Conservation (phyloP, 1,140 invertebrate species). For the Vanessa tameamea region DNA sequence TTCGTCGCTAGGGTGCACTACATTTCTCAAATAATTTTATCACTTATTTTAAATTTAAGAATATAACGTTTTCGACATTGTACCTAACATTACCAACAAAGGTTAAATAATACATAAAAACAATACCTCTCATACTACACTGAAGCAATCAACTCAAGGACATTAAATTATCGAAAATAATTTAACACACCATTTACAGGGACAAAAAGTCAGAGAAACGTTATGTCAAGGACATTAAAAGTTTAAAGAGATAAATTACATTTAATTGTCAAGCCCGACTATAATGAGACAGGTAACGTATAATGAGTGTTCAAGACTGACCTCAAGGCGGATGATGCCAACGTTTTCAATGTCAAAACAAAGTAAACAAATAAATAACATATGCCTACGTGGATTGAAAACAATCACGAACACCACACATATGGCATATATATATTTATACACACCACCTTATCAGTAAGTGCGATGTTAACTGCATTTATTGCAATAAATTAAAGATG, state of each 20-base stretch:
- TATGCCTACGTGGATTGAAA: slow-evolving; percentile 21
- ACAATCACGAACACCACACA: slow-evolving; percentile 21
- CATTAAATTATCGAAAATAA: too few species aligned
- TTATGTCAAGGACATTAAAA: too few species aligned
- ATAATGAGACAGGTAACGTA: slow-evolving; percentile 31
- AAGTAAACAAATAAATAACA: slow-evolving; percentile 37
- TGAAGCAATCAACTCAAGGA: too few species aligned
- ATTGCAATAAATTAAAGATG: slow-evolving; percentile 27
- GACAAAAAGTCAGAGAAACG: too few species aligned
- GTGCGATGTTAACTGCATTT: slow-evolving; percentile 29
- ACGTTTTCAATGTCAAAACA: slow-evolving; percentile 41
- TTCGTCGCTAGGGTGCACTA: slow-evolving; percentile 35
- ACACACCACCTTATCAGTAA: slow-evolving; percentile 27
- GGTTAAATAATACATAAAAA: too few species aligned
- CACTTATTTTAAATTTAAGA: neutral
- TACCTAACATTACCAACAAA: neutral
- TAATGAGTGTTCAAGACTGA: slow-evolving; percentile 38
- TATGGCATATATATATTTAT: slow-evolving; percentile 15
- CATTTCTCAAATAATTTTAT: neutral
- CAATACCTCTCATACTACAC: too few species aligned
- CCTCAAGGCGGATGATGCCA: slow-evolving; percentile 38
- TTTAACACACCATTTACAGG: too few species aligned
- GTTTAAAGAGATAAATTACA: neutral
- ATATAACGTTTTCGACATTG: neutral
- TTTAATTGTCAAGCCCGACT: neutral